These are phyloP conservation scores for Ctenodactylus gundi DNA, from an alignment of 2,113 vertebrate species.

Conservation along the genomic window DNA sequence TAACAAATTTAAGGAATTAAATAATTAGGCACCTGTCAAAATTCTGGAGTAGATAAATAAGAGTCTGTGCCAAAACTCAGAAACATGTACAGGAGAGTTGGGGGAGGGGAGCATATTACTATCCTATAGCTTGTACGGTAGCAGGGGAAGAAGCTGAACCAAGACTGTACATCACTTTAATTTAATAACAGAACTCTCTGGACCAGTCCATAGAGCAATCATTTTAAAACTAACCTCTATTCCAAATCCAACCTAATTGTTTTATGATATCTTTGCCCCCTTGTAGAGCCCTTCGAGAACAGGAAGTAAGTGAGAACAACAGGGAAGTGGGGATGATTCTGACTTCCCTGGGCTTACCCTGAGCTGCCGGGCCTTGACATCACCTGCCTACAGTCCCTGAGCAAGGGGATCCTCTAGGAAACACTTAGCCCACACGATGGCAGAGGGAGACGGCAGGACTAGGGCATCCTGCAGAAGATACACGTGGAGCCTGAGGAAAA, in stretches of 20 bases:
- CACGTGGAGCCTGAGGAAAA: not conserved
- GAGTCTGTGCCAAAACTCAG: not conserved
- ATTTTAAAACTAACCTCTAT: not conserved
- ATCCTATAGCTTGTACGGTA: not conserved
- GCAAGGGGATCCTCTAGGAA: not conserved
- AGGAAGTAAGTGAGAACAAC: not conserved
- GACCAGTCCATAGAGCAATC: slow-evolving; percentile 6
- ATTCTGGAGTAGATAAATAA: not conserved
- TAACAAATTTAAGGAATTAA: slow-evolving; percentile 5
- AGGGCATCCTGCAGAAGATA: not conserved
- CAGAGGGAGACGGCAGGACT: not conserved
- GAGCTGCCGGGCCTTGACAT: not conserved
- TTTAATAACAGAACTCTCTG: slow-evolving; percentile 45
- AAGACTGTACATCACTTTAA: not conserved
- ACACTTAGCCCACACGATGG: not conserved
- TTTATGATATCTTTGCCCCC: not conserved
- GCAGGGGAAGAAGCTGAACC: rapidly evolving
- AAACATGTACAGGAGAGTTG: not conserved
- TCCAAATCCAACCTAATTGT: not conserved
- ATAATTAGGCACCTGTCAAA: not conserved
- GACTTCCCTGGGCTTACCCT: not conserved
- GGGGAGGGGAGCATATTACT: not conserved
- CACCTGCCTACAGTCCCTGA: not conserved
- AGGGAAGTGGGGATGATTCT: not conserved
- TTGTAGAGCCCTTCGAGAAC: not conserved